Evolutionary conservation across 2,888 invertebrate species (phyloP).

Genomic region (Fissipunctia ypsillon): DNA sequence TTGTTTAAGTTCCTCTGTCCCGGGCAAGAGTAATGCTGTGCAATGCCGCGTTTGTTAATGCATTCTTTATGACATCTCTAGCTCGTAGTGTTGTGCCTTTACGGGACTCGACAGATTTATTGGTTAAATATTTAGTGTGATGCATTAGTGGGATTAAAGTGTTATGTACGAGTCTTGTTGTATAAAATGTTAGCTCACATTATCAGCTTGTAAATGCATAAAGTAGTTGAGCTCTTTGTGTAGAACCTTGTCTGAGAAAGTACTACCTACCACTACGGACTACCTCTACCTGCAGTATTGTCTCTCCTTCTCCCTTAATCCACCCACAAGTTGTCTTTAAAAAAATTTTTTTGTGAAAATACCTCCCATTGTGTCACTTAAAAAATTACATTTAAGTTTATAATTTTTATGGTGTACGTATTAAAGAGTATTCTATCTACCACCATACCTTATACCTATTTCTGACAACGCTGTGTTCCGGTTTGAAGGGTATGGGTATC

Average conservation of each 20-base stretch:
- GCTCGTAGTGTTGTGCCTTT: constrained; percentile 62
- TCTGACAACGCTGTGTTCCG: neutral
- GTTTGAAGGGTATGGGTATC: too few relatives aligned
- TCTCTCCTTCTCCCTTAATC: neutral
- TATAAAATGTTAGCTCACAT: constrained; percentile 12
- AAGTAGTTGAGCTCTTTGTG: neutral
- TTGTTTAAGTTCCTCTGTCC: constrained; percentile 54
- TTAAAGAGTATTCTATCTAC: too few relatives aligned
- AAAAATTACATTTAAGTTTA: neutral
- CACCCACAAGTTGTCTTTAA: neutral
- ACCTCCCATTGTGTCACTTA: too few relatives aligned
- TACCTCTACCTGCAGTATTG: neutral
- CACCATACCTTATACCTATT: too few relatives aligned
- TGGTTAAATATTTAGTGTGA: constrained; percentile 65
- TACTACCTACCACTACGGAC: neutral
- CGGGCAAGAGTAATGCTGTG: constrained; percentile 56
- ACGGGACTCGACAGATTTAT: constrained; percentile 62
- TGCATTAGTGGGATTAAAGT: constrained; percentile 64
- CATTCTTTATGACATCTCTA: constrained; percentile 70
- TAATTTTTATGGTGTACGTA: neutral
- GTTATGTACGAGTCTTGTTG: constrained; percentile 23
- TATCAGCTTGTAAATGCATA: constrained; percentile 13
- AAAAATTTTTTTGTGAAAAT: neutral
- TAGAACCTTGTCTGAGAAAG: neutral
- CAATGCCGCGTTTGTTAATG: constrained; percentile 68